Percentiles rank a stretch among this genome's conserved stretches.
Evolutionary conservation across 1,140 invertebrate species (phyloP).

Genomic region (Ceratosolen fusciceps): DNA sequence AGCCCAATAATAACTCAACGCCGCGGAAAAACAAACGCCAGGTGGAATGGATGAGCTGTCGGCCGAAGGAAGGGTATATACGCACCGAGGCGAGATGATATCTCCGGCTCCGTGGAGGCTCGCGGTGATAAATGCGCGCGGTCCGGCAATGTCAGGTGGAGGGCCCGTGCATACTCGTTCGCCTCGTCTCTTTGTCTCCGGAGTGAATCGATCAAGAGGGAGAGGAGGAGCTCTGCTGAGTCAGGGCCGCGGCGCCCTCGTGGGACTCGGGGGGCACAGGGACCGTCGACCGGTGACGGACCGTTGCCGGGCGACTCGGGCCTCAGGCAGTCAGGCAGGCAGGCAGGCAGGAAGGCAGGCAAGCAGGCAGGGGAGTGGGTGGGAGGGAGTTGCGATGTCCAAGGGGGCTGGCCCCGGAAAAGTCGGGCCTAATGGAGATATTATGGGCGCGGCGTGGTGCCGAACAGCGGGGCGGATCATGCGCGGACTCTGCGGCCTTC

Average conservation of each 20-base stretch:
- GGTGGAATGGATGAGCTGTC: constrained; percentile 64
- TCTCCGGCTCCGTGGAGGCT: constrained; percentile 62
- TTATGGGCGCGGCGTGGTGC: constrained; percentile 25
- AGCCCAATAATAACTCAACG: constrained; percentile 25
- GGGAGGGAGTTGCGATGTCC: too few relatives aligned
- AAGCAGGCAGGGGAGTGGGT: background rate
- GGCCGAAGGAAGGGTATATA: constrained; percentile 53
- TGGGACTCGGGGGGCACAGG: background rate
- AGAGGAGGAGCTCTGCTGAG: background rate
- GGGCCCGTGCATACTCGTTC: constrained; percentile 48
- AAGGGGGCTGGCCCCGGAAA: too few relatives aligned
- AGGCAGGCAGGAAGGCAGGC: too few relatives aligned
- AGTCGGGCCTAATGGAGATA: constrained; percentile 46
- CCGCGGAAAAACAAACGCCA: constrained; percentile 36
- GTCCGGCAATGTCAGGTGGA: constrained; percentile 57
- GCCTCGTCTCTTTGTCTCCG: constrained; percentile 59
- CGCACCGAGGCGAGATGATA: constrained; percentile 67
- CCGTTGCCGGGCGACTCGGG: too few relatives aligned
- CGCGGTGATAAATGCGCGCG: constrained; percentile 67
- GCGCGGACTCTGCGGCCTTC: background rate
- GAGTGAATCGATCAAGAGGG: constrained; percentile 61
- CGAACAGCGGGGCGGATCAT: background rate
- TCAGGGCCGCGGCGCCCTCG: background rate
- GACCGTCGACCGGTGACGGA: too few relatives aligned
- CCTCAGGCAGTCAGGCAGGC: too few relatives aligned